Conservation (phyloP, 2,888 invertebrate genomes). For the Euzophera pinguis region DNA sequence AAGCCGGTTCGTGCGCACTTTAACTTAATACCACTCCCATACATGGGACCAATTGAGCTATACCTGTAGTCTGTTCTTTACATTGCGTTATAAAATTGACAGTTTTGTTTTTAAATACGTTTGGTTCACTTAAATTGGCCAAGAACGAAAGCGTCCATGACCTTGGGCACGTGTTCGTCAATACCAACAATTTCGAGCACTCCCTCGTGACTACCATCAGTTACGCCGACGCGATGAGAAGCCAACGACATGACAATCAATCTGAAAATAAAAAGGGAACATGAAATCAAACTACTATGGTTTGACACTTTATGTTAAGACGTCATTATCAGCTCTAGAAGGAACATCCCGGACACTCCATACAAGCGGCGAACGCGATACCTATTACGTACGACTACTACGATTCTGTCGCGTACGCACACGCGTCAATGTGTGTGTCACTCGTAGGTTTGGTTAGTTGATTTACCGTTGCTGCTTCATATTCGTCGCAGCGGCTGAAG, state of each 20-base stretch:
- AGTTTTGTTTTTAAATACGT: neutral
- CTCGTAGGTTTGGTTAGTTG: too few species aligned
- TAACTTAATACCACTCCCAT: too few species aligned
- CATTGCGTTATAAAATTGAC: slow-evolving; percentile 19
- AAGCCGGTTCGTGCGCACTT: too few species aligned
- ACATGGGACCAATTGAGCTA: too few species aligned
- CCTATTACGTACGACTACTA: too few species aligned
- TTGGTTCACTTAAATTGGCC: slow-evolving; percentile 67
- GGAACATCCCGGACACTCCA: too few species aligned
- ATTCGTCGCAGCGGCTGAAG: too few species aligned
- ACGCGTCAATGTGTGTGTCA: too few species aligned
- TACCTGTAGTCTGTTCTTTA: slow-evolving; percentile 5
- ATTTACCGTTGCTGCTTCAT: too few species aligned
- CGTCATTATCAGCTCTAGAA: too few species aligned
- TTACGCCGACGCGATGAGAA: slow-evolving; percentile 69
- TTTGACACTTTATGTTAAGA: neutral
- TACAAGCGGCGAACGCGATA: too few species aligned
- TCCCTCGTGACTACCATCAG: slow-evolving; percentile 71
- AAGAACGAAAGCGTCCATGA: slow-evolving; percentile 82
- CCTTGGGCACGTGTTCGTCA: slow-evolving; percentile 80
- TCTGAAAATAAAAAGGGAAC: slow-evolving; percentile 48
- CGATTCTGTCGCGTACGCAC: too few species aligned
- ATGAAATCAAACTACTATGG: neutral
- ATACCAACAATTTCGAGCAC: slow-evolving; percentile 83
- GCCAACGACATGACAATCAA: slow-evolving; percentile 80